Evolutionary conservation across 2,888 invertebrate genomes (phyloP), one percentile per base, ranked within the genome.

Genomic region (Mesorhabditis sp.): DNA sequence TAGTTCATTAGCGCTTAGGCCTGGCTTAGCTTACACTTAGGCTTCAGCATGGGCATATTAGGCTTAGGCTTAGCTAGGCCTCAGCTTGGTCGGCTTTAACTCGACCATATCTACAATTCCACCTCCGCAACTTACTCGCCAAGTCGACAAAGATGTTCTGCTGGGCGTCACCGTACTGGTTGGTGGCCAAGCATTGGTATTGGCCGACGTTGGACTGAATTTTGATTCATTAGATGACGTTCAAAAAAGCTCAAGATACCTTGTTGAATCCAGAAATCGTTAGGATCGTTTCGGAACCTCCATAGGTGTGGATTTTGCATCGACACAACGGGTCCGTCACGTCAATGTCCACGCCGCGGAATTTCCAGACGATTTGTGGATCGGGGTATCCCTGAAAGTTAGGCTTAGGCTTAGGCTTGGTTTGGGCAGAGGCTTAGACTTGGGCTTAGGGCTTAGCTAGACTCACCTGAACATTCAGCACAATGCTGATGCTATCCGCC

Each of bases 111-210:
- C 28, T 28, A 28, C 28, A 28, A 1, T 28, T 28, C 28, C 28
- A 28, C 28, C 28, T 28, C 28, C 28, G 2, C 28, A 28, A 73
- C 79, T 80, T 67, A 83, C 82, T 80, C 42, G 83, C 84, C 10
- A 82, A 65, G 86, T 93, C 92, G 43, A 98, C 89, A 3, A 91
- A 89, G 1, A 97, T 92, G 15, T 92, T 90, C 86, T 95, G 94
- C 4, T 93, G 90, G 0, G 94, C 93, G 83, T 93, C 92, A 0
- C 97, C 97, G 86, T 94, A 93, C 85, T 94, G 94, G 87, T 98
- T 98, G 63, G 90, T 91, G 0, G 95, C 95, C 5, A 93, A 91
- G 2, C 95, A 95, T 86, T 95, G 95, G 88, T 97, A 98, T 87
- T 91, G 90, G 13, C 97, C 97, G 1, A 92, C 93, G 88, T 96